Conservation (phyloP, 2,113 vertebrate genomes). For the Mesocricetus auratus region DNA sequence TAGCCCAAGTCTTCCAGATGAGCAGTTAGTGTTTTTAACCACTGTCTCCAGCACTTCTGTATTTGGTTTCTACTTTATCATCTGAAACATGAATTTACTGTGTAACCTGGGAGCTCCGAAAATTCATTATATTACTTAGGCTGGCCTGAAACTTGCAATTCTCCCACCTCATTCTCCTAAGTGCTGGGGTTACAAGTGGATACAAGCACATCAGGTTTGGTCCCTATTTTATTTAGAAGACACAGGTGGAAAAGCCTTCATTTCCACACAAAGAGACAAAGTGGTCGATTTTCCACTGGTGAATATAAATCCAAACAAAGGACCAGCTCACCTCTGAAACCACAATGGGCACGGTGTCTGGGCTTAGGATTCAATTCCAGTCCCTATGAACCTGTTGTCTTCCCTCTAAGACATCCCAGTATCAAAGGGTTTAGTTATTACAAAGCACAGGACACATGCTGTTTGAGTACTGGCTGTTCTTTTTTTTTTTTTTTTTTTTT, state of each 20-base stretch:
- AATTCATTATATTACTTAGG: no score
- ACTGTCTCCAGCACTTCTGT: not conserved
- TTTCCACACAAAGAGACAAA: constrained; percentile 20
- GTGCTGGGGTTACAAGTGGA: not conserved
- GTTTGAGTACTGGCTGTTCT: not conserved
- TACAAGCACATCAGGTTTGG: not conserved
- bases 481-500: no score
- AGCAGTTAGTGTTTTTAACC: not conserved
- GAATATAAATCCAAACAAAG: not conserved
- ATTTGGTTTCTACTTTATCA: not conserved
- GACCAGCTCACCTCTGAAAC: constrained; percentile 14
- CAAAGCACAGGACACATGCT: not conserved
- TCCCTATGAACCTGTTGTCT: not conserved
- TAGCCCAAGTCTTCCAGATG: not conserved
- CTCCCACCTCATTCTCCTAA: not conserved
- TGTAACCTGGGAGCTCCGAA: not conserved
- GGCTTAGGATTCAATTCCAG: not conserved
- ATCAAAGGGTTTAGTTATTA: not conserved
- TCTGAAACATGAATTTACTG: not conserved
- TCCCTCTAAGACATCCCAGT: not conserved
- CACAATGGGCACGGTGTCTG: not conserved
- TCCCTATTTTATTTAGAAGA: constrained; percentile 24
- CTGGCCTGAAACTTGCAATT: not conserved
- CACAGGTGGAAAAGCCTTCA: constrained; percentile 2
- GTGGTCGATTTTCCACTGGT: not conserved